These are phyloP conservation scores for Rugalucina vietnamica DNA, from an alignment of 2,888 invertebrate species.

Conservation along the genomic window DNA sequence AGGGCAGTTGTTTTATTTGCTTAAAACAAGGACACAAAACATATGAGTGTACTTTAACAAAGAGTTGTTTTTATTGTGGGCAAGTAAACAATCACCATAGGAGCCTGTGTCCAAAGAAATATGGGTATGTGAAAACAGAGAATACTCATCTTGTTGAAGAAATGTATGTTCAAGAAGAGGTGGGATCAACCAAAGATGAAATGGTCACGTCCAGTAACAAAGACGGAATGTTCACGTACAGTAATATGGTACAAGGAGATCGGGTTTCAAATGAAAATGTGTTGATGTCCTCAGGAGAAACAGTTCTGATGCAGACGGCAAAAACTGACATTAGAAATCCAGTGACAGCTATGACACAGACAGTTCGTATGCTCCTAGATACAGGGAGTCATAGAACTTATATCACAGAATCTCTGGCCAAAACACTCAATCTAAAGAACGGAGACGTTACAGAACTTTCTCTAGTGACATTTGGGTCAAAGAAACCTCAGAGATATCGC, in stretches of 20 bases:
- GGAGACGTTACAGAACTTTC: neutral
- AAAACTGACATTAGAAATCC: constrained; percentile 19
- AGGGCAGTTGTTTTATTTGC: constrained; percentile 27
- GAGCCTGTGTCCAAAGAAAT: constrained; percentile 34
- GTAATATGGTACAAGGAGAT: too few species aligned
- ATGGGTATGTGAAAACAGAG: neutral
- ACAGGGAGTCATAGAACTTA: constrained; percentile 12
- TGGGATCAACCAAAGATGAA: too few species aligned
- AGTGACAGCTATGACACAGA: neutral
- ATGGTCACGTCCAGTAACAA: too few species aligned
- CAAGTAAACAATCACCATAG: constrained; percentile 31
- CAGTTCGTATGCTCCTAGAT: neutral
- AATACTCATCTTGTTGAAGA: constrained; percentile 2
- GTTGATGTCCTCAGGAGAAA: constrained; percentile 26
- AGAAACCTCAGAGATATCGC: neutral
- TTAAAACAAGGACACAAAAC: constrained; percentile 9
- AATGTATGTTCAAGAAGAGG: neutral
- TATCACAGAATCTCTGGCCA: neutral
- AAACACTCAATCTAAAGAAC: neutral
- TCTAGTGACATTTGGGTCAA: constrained; percentile 4
- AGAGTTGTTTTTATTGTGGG: constrained; percentile 28
- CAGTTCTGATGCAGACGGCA: constrained; percentile 37
- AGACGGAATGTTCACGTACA: too few species aligned
- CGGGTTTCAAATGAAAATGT: too few species aligned
- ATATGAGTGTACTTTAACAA: constrained; percentile 17